phyloP scores from a whole-genome alignment of 2,888 invertebrate species.

The Subacronicta megacephala region DNA sequence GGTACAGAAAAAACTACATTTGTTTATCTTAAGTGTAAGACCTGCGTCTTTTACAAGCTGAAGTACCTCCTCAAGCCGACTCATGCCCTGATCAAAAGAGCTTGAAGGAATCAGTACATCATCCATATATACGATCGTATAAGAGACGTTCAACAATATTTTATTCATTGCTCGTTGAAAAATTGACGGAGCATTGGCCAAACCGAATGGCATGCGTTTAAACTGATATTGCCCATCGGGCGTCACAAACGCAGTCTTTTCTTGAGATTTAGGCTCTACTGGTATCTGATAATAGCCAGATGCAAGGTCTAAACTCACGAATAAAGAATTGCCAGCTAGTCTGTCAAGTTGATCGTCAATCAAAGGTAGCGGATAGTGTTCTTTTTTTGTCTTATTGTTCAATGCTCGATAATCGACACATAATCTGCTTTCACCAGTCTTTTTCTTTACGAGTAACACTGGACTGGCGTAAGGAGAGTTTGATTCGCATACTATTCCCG shows the following conservation, averaged over 20 bases:
- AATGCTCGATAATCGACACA: no score
- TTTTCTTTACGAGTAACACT: no score
- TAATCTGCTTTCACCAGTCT: no score
- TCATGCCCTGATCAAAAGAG: no score
- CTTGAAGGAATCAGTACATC: slow-evolving; percentile 44
- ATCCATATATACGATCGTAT: slow-evolving; percentile 45
- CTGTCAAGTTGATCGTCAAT: slow-evolving; percentile 51
- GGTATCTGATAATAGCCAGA: slow-evolving; percentile 57
- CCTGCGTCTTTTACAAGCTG: slow-evolving; percentile 9
- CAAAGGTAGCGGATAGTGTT: slow-evolving; percentile 44
- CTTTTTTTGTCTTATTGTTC: slow-evolving; percentile 37
- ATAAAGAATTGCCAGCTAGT: slow-evolving; percentile 38
- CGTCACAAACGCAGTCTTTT: slow-evolving; percentile 15
- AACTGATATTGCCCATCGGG: slow-evolving; percentile 53
- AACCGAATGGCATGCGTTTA: slow-evolving; percentile 54
- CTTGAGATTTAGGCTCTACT: slow-evolving; percentile 38
- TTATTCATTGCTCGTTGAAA: no score
- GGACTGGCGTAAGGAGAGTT: no score
- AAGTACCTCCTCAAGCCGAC: no score
- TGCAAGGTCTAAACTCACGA: slow-evolving; percentile 41
- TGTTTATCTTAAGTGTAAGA: slow-evolving; percentile 52
- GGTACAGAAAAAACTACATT: slow-evolving; percentile 58
- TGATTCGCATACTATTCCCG: no score
- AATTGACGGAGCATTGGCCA: slow-evolving; percentile 43
- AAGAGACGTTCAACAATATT: not conserved